Percentiles rank a stretch among this genome's conserved stretches.
Evolutionary conservation across 2,113 vertebrate species (phyloP).

Genomic region (Corydoras sp.): DNA sequence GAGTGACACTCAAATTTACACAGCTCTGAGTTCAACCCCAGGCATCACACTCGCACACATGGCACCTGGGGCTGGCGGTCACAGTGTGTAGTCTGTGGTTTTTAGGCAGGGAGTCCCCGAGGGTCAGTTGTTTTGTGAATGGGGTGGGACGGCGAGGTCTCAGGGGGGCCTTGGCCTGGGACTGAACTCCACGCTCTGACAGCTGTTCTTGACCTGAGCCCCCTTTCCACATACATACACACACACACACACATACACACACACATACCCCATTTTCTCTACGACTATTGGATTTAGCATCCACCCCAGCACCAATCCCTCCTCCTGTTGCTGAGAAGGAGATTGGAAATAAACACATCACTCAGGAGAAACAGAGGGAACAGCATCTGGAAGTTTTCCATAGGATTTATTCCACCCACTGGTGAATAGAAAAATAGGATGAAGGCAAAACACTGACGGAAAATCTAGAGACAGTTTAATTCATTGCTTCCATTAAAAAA

Average conservation of each 20-base stretch:
- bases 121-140: constrained; percentile 34
- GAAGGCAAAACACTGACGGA: constrained; percentile 69
- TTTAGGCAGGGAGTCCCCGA: constrained; percentile 28
- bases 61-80: constrained; percentile 45
- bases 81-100: constrained; percentile 14
- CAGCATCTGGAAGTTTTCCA: constrained; percentile 50
- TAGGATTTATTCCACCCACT: constrained; percentile 69
- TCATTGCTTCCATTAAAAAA: constrained; percentile 62
- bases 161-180: constrained; percentile 58
- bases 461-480: constrained; percentile 73
- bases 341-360: constrained; percentile 46
- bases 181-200: constrained; percentile 64
- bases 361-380: constrained; percentile 26
- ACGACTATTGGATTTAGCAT: constrained; percentile 40
- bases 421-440: constrained; percentile 77
- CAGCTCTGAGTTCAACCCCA: constrained; percentile 30
- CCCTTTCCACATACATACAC: constrained; percentile 37
- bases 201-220: constrained; percentile 64
- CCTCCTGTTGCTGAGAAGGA: constrained; percentile 26
- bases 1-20: constrained; percentile 51
- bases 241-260: constrained; percentile 31
- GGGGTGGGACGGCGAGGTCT: constrained; percentile 40
- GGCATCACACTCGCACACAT: constrained; percentile 18
- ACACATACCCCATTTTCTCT: constrained; percentile 29
- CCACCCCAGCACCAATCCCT: constrained; percentile 36